Evolutionary conservation across 2,113 vertebrate genomes (phyloP).

Genomic region (Channa argus): DNA sequence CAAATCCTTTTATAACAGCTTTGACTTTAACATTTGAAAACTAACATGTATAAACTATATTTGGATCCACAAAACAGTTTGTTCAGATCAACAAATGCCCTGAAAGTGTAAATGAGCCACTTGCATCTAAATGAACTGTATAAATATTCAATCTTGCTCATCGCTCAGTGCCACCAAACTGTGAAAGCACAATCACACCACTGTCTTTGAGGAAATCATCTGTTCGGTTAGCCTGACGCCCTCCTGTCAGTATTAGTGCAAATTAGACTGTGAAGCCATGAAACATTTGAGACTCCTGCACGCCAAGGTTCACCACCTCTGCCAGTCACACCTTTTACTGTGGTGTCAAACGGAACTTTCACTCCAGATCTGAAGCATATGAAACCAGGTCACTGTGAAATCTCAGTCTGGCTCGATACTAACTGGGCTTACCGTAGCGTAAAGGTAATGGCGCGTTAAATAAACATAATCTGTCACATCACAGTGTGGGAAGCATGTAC

Average conservation of each 20-base stretch:
- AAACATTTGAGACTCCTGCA: conserved; percentile 28
- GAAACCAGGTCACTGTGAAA: conserved; percentile 69
- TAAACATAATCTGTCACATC: conserved; percentile 47
- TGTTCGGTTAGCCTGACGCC: conserved; percentile 34
- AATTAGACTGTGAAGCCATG: conserved; percentile 19
- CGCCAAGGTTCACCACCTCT: conserved; percentile 34
- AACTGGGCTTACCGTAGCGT: conserved; percentile 51
- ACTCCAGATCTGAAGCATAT: conserved; percentile 10
- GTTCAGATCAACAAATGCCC: neutral
- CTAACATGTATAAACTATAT: conserved; percentile 9
- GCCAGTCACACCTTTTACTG: conserved; percentile 33
- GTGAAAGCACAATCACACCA: conserved; percentile 33
- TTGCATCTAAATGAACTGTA: neutral
- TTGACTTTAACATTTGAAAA: neutral
- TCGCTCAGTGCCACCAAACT: conserved; percentile 20
- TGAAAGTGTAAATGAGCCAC: neutral
- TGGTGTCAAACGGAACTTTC: conserved; percentile 13
- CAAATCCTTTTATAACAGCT: neutral
- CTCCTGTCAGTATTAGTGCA: conserved; percentile 40
- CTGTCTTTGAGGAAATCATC: conserved; percentile 35
- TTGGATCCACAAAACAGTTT: neutral
- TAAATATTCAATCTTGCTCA: conserved; percentile 4
- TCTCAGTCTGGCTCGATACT: conserved; percentile 33
- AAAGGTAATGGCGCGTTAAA: conserved; percentile 39
- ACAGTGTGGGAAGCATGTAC: conserved; percentile 10